A percentile compares a stretch with the other conserved stretches of the same genome.
Evolutionary conservation across 2,888 invertebrate species (phyloP).

Genomic region (Tyria jacobaeae): DNA sequence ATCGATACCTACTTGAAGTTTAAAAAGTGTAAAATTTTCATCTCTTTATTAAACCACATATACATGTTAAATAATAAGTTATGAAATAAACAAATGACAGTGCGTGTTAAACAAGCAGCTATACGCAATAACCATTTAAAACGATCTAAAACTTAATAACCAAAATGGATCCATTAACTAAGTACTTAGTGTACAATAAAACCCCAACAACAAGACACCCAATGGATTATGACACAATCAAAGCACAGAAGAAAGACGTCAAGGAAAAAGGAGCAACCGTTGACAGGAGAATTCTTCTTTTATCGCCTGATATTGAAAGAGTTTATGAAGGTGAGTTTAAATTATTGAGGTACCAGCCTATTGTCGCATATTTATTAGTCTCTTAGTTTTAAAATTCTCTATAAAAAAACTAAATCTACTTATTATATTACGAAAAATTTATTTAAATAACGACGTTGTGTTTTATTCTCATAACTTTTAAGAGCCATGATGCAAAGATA

Average conservation of each 20-base stretch:
- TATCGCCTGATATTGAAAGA: conserved; percentile 72
- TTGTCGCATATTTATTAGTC: too few species aligned
- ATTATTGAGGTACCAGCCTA: background rate
- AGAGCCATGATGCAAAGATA: too few species aligned
- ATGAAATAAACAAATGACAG: background rate
- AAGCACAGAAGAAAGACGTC: conserved; percentile 63
- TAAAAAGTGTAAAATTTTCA: background rate
- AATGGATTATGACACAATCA: conserved; percentile 73
- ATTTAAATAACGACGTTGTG: too few species aligned
- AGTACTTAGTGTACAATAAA: conserved; percentile 76
- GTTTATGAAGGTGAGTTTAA: conserved; percentile 69
- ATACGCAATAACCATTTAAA: background rate
- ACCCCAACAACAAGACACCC: conserved; percentile 68
- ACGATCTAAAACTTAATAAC: background rate
- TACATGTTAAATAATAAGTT: background rate
- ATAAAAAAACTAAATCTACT: too few species aligned
- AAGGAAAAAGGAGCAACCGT: conserved; percentile 48
- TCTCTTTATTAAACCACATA: background rate
- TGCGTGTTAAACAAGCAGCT: background rate
- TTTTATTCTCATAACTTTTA: too few species aligned
- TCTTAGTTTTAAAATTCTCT: too few species aligned
- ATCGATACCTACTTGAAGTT: background rate
- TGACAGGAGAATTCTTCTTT: conserved; percentile 70
- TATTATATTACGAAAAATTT: too few species aligned
- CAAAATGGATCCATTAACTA: conserved; percentile 74